Percentiles rank a stretch among this genome's conserved stretches.
Conservation (phyloP, 2,888 invertebrate species). For the Ommatoiulus sabulosus region DNA sequence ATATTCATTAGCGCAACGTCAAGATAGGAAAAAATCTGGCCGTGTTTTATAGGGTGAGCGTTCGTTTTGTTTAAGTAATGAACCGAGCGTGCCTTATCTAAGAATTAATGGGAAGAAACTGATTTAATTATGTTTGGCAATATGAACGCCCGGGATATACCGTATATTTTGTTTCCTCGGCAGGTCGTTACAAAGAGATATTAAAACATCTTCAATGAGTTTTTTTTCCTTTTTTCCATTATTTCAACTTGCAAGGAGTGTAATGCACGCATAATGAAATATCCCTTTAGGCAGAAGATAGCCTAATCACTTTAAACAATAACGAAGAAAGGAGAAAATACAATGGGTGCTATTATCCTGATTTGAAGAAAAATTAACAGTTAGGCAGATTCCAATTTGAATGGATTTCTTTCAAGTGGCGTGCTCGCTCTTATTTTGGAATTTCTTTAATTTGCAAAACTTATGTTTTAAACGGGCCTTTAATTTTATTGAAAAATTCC, state of each 20-base stretch:
- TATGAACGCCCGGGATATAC: neutral
- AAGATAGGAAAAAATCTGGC: neutral
- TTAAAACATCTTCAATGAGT: neutral
- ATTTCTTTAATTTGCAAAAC: neutral
- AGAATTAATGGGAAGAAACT: constrained; percentile 12
- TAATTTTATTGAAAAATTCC: too few species aligned
- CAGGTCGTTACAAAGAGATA: neutral
- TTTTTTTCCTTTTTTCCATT: neutral
- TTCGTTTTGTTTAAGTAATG: constrained; percentile 3
- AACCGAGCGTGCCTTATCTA: neutral
- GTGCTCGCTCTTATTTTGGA: neutral
- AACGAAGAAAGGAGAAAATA: neutral
- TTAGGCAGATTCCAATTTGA: neutral
- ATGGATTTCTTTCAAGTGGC: neutral
- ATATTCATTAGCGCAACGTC: neutral
- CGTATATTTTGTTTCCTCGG: neutral
- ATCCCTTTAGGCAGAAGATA: neutral
- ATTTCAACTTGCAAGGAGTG: neutral
- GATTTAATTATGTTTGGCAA: neutral
- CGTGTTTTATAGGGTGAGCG: neutral
- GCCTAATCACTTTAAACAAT: neutral
- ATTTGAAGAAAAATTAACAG: neutral
- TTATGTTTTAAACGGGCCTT: neutral
- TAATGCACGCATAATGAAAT: neutral
- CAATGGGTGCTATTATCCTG: neutral